phyloP scores from a whole-genome alignment of 2,113 vertebrate genomes.

The Odocoileus virginianus region DNA sequence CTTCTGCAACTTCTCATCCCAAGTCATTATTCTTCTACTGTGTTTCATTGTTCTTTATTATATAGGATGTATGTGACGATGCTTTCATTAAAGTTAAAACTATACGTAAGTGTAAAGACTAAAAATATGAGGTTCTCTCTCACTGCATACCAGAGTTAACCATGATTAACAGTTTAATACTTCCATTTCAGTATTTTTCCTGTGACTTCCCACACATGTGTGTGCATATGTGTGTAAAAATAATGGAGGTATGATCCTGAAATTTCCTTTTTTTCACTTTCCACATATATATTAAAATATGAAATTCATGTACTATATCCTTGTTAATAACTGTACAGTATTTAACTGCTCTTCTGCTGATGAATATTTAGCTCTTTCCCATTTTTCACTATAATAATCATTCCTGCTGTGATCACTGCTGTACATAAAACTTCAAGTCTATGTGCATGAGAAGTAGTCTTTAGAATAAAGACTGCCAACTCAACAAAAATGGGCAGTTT shows the following conservation, averaged over 20 bases:
- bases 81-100: constrained; percentile 6
- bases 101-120: background rate
- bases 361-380: background rate
- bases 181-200: background rate
- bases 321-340: background rate
- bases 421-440: background rate
- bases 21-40: background rate
- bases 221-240: background rate
- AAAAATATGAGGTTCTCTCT: background rate
- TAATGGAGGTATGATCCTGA: background rate
- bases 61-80: background rate
- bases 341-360: background rate
- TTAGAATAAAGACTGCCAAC: background rate
- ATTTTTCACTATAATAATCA: background rate
- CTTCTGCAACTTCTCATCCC: background rate
- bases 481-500: background rate
- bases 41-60: background rate
- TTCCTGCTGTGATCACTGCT: background rate
- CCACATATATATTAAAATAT: background rate
- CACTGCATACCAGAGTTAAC: background rate
- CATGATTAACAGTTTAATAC: background rate
- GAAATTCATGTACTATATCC: background rate
- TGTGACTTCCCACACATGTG: background rate
- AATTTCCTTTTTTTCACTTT: background rate
- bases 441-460: background rate